These are phyloP conservation scores for Nyctalus aviator DNA, from an alignment of 2,797 vertebrate species.

Conservation along the genomic window DNA sequence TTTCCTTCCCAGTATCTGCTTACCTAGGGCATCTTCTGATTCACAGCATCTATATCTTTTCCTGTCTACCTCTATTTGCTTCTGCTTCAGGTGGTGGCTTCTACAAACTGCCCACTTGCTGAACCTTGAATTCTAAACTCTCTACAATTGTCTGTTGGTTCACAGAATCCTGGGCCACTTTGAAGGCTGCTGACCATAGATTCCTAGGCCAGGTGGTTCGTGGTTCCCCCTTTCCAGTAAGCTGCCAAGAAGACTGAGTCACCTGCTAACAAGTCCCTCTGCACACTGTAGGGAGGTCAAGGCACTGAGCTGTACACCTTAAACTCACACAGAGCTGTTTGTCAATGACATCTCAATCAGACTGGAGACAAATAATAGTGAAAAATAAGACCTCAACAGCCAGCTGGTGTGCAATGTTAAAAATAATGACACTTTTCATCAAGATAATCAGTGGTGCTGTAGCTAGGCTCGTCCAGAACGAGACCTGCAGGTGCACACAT, in stretches of 20 bases:
- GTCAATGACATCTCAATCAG: neutral
- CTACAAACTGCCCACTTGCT: neutral
- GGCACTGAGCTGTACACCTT: neutral
- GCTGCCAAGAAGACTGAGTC: neutral
- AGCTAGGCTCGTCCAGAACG: neutral
- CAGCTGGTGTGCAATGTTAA: neutral
- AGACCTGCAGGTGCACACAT: too few species aligned
- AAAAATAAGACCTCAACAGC: neutral
- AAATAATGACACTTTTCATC: neutral
- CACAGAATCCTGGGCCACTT: neutral
- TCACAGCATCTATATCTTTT: neutral
- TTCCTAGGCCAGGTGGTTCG: neutral
- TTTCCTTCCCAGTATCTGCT: neutral
- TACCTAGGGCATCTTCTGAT: too few species aligned
- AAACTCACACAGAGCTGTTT: neutral
- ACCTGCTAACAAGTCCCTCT: neutral
- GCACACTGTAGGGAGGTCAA: neutral
- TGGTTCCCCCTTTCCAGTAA: neutral
- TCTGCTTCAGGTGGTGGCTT: neutral
- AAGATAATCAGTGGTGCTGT: too few species aligned
- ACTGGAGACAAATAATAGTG: neutral
- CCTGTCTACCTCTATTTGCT: neutral
- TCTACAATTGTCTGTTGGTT: neutral
- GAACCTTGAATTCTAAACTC: neutral
- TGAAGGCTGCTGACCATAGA: neutral